Percentiles rank a stretch among this genome's conserved stretches.
Conservation (phyloP, 1,140 invertebrate species). For the Heliconius eleuchia region DNA sequence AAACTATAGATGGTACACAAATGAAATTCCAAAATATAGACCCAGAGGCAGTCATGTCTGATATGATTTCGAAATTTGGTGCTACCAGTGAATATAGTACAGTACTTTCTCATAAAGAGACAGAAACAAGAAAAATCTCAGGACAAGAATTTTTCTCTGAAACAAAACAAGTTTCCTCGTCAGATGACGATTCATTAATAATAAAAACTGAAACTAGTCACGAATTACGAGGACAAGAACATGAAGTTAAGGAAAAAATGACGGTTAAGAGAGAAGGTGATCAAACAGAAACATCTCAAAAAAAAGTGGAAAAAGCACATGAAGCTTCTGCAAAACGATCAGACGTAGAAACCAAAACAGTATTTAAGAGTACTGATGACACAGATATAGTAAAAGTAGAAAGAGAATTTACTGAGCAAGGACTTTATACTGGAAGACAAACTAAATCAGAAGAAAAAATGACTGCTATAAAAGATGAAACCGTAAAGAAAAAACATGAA, state of each 20-base stretch:
- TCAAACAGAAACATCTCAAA: conserved; percentile 75
- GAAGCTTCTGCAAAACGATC: conserved; percentile 74
- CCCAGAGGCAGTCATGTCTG: conserved; percentile 68
- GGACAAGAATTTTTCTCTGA: conserved; percentile 78
- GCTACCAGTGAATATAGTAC: conserved; percentile 63
- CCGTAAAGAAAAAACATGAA: conserved; percentile 76
- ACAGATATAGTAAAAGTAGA: conserved; percentile 70
- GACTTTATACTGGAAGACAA: conserved; percentile 76
- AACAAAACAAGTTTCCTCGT: conserved; percentile 77
- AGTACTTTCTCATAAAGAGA: conserved; percentile 77
- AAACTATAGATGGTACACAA: conserved; percentile 65
- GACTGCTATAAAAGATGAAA: conserved; percentile 79
- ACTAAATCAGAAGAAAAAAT: conserved; percentile 81
- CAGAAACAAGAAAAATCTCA: conserved; percentile 76
- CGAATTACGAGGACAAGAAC: conserved; percentile 76
- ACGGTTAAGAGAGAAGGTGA: conserved; percentile 71
- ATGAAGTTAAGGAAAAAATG: conserved; percentile 76
- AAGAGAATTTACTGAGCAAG: conserved; percentile 76
- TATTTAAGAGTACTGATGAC: conserved; percentile 75
- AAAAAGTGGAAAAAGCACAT: conserved; percentile 76
- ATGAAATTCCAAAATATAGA: conserved; percentile 72
- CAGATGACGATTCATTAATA: conserved; percentile 77
- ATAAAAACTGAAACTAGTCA: conserved; percentile 78
- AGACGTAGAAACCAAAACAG: conserved; percentile 75
- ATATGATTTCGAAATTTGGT: conserved; percentile 71